A percentile compares a stretch with the other conserved stretches of the same genome.
phyloP scores from a whole-genome alignment of 2,797 vertebrate genomes.

The Dipus sagitta region DNA sequence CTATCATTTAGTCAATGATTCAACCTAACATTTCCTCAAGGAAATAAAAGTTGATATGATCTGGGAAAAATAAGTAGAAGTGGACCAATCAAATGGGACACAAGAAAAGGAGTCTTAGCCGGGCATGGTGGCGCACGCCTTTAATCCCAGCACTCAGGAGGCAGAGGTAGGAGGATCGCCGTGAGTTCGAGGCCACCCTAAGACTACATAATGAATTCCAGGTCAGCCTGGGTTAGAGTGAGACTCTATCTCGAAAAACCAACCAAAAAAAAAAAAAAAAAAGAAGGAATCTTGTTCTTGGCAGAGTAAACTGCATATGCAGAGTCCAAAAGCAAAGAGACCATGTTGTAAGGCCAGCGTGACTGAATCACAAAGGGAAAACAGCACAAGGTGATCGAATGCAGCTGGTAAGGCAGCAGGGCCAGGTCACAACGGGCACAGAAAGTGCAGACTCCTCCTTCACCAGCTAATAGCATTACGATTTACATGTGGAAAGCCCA shows the following conservation, averaged over 20 bases:
- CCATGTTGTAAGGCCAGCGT: background rate
- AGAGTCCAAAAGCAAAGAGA: background rate
- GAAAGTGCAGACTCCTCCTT: background rate
- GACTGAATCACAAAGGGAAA: background rate
- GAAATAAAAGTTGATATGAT: background rate
- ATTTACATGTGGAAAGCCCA: background rate
- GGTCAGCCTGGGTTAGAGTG: no score
- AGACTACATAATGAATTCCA: no score
- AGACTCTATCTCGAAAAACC: no score
- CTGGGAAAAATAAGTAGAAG: slow-evolving; percentile 10
- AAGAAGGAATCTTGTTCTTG: background rate
- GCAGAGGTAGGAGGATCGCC: no score
- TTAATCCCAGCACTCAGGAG: no score
- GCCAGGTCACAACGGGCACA: background rate
- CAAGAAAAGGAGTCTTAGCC: background rate
- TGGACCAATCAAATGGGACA: background rate
- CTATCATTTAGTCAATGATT: no score
- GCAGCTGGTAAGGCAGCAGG: background rate
- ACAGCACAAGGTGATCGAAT: background rate
- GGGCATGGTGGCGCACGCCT: no score
- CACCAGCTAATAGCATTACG: background rate
- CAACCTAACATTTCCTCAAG: background rate
- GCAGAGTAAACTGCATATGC: background rate
- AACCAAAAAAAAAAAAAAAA: background rate
- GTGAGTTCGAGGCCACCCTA: no score